Evolutionary conservation across 2,113 vertebrate species (phyloP).

Genomic region (Empidonax alnorum): DNA sequence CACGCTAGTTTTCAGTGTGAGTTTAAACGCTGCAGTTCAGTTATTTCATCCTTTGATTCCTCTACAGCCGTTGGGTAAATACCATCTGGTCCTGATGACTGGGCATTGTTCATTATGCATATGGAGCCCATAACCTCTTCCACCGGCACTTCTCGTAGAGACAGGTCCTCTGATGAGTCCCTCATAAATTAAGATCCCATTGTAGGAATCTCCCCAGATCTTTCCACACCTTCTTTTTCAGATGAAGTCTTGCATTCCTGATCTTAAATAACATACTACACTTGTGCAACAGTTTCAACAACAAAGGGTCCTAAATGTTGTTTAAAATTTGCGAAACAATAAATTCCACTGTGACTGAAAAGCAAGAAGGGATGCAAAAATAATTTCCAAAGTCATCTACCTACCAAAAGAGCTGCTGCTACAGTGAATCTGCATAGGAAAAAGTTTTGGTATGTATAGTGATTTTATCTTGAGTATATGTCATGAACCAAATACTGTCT

Average conservation of each 20-base stretch:
- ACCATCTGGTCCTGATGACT: background rate
- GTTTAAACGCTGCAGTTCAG: background rate
- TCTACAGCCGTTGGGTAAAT: background rate
- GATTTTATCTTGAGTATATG: background rate
- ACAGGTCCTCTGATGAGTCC: constrained; percentile 11
- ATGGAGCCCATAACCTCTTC: constrained; percentile 32
- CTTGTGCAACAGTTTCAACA: background rate
- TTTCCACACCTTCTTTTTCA: background rate
- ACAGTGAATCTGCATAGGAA: background rate
- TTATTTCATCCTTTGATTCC: background rate
- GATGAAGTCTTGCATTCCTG: background rate
- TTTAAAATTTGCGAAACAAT: background rate
- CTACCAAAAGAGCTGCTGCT: background rate
- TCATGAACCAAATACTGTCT: background rate
- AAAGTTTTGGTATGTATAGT: background rate
- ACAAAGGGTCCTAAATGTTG: background rate
- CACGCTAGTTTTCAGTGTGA: background rate
- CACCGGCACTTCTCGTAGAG: background rate
- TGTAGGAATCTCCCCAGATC: background rate
- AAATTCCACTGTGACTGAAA: background rate
- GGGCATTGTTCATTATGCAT: background rate
- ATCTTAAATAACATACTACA: background rate
- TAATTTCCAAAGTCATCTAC: background rate
- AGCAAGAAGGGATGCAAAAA: background rate
- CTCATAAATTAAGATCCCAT: constrained; percentile 13